Base-by-base conservation (phyloP, 1,140 invertebrate species). In the Riptortus pedestris region DNA sequence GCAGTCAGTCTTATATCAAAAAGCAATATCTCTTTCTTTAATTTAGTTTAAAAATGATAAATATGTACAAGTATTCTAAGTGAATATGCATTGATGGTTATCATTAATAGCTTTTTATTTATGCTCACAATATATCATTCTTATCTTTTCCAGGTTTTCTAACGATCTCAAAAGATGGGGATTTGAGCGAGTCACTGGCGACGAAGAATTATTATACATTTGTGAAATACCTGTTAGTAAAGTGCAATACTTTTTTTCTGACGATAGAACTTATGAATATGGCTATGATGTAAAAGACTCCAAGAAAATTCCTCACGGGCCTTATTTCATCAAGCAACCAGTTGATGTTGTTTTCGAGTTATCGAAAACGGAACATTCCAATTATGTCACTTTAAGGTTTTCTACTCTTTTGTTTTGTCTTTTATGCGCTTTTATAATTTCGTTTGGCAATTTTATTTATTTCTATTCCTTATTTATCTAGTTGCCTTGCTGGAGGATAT, bases 281-380 rank as follows among this genome's bases (percentile, higher is more conserved):
- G 93, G 93, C 1, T 78, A 83, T 67, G 78, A 83, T 67, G 76
- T 85, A 55, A 80, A 79, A 70, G 87, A 96, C 74, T 84, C 86
- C 7, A 79, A 84, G 65, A 83, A 83, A 71, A 84, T 96, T 67
- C 91, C 91, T 0, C 77, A 85, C 69, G 93, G 91, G 0, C 93
- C 93, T 14, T 88, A 83, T 72, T 94, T 96, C 72, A 86, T 90
- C 26, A 84, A 84, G 69, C 88, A 96, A 73, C 93, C 93, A 0
- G 76, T 80, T 24, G 81, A 87, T 71, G 86, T 82, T 24, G 87
- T 90, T 45, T 95, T 89, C 77, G 91, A 95, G 78, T 78, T 85
- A 7, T 83, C 85, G n/a, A 85, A 84, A 72, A 78, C 79, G 66
- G 80, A 77, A 55, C 20, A 24, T 55, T 24, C 22, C 4, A 55